Base-by-base conservation (phyloP, 2,113 vertebrate species). In the Phaetusa simplex region DNA sequence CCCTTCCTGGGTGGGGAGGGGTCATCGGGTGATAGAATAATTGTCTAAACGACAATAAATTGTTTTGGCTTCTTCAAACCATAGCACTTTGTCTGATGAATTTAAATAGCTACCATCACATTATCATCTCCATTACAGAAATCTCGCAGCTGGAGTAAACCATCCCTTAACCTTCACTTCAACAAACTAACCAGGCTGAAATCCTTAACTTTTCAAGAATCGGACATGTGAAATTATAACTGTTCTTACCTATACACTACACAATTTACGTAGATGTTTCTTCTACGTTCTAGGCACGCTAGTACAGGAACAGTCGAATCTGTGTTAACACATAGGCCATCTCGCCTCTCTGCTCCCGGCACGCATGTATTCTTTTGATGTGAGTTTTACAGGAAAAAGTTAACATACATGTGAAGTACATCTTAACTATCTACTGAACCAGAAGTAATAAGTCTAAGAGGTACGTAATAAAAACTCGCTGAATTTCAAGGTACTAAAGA, bases 401-500 rank as follows among this genome's bases (percentile, higher is more conserved):
- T 64, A 72, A 76, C 18, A 23, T 5, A 56, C 8, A 5, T 2
- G 8, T 1, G 0, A 87, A 50, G 5, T 29, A 64, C 5, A 67
- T 32, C 16, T 70, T 38, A 79, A 53, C 29, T 9, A 38, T 2
- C 30, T 50, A 16, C 36, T 19, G 17, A 74, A 53, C 6, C 22
- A 86, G 40, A 90, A 81, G 5, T 16, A 89, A 43, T 1, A 84
- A 2, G 5, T 24, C 40, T 29, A 40, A 49, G 30, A 81, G 11
- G 47, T 2, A n/a, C 0, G 0, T 14, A 76, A 49, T 8, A n/a
- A 86, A 87, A 77, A 5, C 20, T 5, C 2, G 0, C 2, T 36
- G 16, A 59, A 79, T 16, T 73, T 42, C 73, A 73, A 58, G 5
- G 29, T 19, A 62, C 40, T 42, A 23, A 64, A 74, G 29, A 94